phyloP scores from a whole-genome alignment of 2,113 vertebrate species.

The Phylloscopus trochiloides region DNA sequence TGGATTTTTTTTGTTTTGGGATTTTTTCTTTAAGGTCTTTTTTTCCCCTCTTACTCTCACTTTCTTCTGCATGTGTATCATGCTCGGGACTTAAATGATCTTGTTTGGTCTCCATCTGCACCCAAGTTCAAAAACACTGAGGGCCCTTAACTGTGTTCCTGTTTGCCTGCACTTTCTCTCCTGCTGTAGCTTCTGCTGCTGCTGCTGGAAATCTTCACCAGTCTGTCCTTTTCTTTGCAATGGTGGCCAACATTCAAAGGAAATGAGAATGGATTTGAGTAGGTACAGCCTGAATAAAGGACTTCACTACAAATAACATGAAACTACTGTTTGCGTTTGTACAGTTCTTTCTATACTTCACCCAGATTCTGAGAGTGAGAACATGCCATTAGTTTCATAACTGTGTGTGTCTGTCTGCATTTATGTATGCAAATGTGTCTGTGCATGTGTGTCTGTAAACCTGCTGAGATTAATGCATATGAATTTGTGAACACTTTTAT shows the following conservation, averaged over 20 bases:
- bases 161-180: neutral
- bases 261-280: neutral
- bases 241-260: fast-evolving
- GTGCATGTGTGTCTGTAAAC: fast-evolving
- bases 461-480: neutral
- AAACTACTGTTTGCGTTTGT: neutral
- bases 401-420: neutral
- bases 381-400: neutral
- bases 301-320: neutral
- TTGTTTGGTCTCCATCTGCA: neutral
- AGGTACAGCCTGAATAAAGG: neutral
- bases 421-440: neutral
- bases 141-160: neutral
- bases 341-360: neutral
- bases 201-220: neutral
- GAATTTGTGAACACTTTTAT: neutral
- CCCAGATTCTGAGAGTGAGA: neutral
- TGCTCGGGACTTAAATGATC: neutral
- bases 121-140: neutral
- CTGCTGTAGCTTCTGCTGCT: neutral
- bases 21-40: neutral
- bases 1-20: neutral
- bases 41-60: fast-evolving
- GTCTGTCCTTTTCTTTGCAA: neutral
- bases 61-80: neutral